Evolutionary conservation across 1,140 invertebrate species (phyloP).

Genomic region (Psilanteris sp.): DNA sequence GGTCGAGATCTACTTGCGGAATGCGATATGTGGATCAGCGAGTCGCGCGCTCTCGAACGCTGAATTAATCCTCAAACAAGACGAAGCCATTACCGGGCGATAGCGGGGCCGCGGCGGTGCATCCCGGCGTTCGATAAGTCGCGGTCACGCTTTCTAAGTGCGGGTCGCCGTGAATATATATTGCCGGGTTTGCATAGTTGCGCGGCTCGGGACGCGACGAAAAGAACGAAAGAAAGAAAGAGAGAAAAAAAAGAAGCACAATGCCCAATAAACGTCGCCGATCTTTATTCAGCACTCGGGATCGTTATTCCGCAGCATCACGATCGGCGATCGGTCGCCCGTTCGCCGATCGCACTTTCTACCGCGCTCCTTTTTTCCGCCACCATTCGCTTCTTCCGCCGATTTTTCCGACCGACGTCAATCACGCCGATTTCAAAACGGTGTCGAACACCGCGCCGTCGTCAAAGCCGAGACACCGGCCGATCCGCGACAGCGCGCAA

Average conservation of each 20-base stretch:
- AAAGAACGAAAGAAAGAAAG: no score
- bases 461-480: constrained; percentile 4
- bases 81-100: constrained; percentile 36
- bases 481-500: constrained; percentile 26
- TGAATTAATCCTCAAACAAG: constrained; percentile 28
- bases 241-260: constrained; percentile 1
- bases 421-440: no score
- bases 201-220: no score
- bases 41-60: no score
- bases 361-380: no score
- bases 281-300: constrained; percentile 1
- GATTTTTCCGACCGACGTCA: no score
- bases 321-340: no score
- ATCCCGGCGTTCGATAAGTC: constrained; percentile 46
- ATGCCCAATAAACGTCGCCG: background rate
- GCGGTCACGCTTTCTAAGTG: constrained; percentile 61
- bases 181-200: constrained; percentile 12
- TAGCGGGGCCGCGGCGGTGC: constrained; percentile 30
- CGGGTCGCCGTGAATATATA: constrained; percentile 4
- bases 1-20: constrained; percentile 16
- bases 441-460: background rate
- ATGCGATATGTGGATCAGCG: constrained; percentile 17
- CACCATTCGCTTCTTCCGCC: no score
- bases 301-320: no score
- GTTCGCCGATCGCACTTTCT: background rate